Evolutionary conservation across 2,113 vertebrate genomes (phyloP).

Genomic region (Chaetorhynchus papuensis): DNA sequence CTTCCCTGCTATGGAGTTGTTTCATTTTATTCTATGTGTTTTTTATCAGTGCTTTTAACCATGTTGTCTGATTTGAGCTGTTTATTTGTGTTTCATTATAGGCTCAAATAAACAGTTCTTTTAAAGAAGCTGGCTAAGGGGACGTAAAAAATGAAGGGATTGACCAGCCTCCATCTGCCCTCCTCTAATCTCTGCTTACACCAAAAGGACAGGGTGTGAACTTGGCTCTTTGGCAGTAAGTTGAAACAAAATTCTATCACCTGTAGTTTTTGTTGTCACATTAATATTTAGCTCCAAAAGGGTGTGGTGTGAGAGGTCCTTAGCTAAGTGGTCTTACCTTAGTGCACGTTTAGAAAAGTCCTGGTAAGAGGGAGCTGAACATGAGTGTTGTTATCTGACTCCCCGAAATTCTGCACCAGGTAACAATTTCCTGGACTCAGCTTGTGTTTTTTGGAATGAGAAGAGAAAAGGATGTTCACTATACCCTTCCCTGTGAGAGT

Average conservation of each 20-base stretch:
- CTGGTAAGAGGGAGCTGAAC: not conserved
- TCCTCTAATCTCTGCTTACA: not conserved
- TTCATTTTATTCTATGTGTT: not conserved
- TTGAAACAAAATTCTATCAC: not conserved
- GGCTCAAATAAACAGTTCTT: not conserved
- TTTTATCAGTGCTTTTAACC: not conserved
- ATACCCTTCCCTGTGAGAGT: not conserved
- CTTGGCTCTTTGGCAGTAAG: not conserved
- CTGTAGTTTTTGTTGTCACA: not conserved
- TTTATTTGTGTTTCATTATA: not conserved
- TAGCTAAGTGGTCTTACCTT: not conserved
- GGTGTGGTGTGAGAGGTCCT: not conserved
- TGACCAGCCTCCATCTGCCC: not conserved
- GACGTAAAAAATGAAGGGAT: not conserved
- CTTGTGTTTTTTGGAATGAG: not conserved
- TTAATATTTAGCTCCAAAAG: not conserved
- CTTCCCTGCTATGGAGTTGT: not conserved
- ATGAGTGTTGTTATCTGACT: not conserved
- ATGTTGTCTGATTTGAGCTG: not conserved
- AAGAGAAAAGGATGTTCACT: not conserved
- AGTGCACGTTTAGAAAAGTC: not conserved
- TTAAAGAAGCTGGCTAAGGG: not conserved
- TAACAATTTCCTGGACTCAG: not conserved
- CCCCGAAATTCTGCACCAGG: not conserved
- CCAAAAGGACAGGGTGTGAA: not conserved